phyloP scores from a whole-genome alignment of 2,888 invertebrate species.

The Drosophila fungiperda region DNA sequence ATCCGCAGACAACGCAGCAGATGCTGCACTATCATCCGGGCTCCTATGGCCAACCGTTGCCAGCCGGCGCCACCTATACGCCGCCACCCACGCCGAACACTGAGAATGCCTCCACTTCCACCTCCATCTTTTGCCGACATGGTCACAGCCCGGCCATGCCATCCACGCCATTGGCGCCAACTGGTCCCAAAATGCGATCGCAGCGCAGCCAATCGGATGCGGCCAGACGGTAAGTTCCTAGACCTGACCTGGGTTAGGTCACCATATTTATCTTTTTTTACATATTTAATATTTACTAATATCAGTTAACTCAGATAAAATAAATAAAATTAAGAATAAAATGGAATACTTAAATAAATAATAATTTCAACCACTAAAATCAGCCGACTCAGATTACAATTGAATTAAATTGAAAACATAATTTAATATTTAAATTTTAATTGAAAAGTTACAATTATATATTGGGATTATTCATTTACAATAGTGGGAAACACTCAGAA shows the following conservation, averaged over 20 bases:
- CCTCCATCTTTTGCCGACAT: conserved; percentile 48
- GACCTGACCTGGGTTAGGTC: background rate
- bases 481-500: background rate
- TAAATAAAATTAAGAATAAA: background rate
- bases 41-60: conserved; percentile 55
- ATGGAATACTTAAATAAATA: background rate
- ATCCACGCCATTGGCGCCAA: conserved; percentile 67
- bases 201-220: conserved; percentile 83
- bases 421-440: background rate
- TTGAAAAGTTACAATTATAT: too few species aligned
- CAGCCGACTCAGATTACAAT: background rate
- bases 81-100: conserved; percentile 83
- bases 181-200: conserved; percentile 70
- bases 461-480: too few species aligned
- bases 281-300: background rate
- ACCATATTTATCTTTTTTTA: background rate
- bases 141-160: conserved; percentile 54
- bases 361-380: background rate
- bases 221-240: conserved; percentile 82
- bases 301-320: background rate
- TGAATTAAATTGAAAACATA: background rate
- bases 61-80: conserved; percentile 69
- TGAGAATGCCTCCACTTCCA: conserved; percentile 64
- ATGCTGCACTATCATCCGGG: conserved; percentile 69
- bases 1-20: conserved; percentile 70